These are phyloP conservation scores for Sepioteuthis lessoniana DNA, from an alignment of 2,888 invertebrate species.

Conservation along the genomic window DNA sequence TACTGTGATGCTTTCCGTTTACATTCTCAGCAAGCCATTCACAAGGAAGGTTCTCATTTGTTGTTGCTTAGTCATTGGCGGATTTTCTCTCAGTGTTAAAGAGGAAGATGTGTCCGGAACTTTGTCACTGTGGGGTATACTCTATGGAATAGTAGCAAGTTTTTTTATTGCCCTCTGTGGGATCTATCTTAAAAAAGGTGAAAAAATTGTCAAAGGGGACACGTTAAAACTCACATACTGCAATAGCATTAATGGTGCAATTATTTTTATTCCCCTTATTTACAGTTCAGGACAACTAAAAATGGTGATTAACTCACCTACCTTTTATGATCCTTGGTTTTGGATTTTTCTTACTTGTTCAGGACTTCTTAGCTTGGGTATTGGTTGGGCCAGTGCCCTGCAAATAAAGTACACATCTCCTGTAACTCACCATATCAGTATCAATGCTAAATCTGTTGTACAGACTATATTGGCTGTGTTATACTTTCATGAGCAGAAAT, in stretches of 20 bases:
- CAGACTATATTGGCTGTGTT: slow-evolving; percentile 74
- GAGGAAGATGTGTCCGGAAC: slow-evolving; percentile 72
- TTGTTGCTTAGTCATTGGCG: slow-evolving; percentile 69
- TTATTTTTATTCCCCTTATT: slow-evolving; percentile 70
- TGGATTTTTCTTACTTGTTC: slow-evolving; percentile 67
- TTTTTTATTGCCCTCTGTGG: slow-evolving; percentile 72
- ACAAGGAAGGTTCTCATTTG: slow-evolving; percentile 64
- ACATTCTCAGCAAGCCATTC: slow-evolving; percentile 65
- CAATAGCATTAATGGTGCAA: slow-evolving; percentile 69
- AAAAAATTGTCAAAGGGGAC: slow-evolving; percentile 65
- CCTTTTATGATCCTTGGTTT: slow-evolving; percentile 57
- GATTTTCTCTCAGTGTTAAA: slow-evolving; percentile 73
- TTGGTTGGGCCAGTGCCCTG: slow-evolving; percentile 73
- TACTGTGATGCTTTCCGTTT: slow-evolving; percentile 70
- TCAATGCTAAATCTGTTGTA: slow-evolving; percentile 73
- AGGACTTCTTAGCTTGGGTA: slow-evolving; percentile 68
- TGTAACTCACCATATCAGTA: slow-evolving; percentile 74
- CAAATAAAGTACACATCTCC: slow-evolving; percentile 75
- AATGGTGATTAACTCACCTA: slow-evolving; percentile 59
- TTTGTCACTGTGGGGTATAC: slow-evolving; percentile 69
- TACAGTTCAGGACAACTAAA: slow-evolving; percentile 68
- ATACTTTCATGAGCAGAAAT: slow-evolving; percentile 68
- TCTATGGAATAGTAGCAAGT: slow-evolving; percentile 72
- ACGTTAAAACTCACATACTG: slow-evolving; percentile 70
- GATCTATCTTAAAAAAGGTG: slow-evolving; percentile 71